Evolutionary conservation across 2,888 invertebrate species (phyloP), one percentile per base, ranked within the genome.

Genomic region (Baronia brevicornis): DNA sequence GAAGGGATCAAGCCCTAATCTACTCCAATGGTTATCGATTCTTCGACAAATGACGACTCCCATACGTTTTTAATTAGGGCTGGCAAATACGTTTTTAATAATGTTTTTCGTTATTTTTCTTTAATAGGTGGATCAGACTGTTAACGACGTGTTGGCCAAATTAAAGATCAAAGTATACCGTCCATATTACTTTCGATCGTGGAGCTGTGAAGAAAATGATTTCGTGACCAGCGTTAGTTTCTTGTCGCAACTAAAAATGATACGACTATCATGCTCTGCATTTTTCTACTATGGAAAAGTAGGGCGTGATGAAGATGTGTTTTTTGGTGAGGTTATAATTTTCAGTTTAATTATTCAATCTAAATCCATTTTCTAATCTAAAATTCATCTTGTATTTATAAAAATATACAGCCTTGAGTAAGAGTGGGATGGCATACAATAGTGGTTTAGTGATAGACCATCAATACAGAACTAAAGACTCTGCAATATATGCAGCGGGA

Each of bases 401-500:
- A 33, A 21, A 29, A 5, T 3, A 54, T 53, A 11, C 39, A 85
- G 89, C 90, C 2, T 77, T 90, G 14, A 85, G 82, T 31, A 74
- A 69, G 40, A 67, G 84, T 13, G 85, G 86, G 0, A 60, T 89
- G 29, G 86, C 86, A 1, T 88, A 88, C 49, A 86, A 90, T 42
- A 88, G 87, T 1, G 85, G 86, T 1, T 66, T 91, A 25, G 84
- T 91, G 1, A 89, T 91, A 36, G 86, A 89, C 52, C 75, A 84
- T 5, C 66, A 87, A 37, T 90, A 86, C 46, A 65, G 75, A 23
- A 92, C 91, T 0, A 88, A 86, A 43, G 90, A 91, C 52, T 85
- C 84, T 0, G 64, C 55, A 4, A 88, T 92, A 30, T 91, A 87
- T 53, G 90, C 89, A 0, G 91, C 90, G 1, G 92, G 92, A 0